These are phyloP conservation scores for Panorpa germanica DNA, from an alignment of 2,888 invertebrate genomes.

Conservation along the genomic window DNA sequence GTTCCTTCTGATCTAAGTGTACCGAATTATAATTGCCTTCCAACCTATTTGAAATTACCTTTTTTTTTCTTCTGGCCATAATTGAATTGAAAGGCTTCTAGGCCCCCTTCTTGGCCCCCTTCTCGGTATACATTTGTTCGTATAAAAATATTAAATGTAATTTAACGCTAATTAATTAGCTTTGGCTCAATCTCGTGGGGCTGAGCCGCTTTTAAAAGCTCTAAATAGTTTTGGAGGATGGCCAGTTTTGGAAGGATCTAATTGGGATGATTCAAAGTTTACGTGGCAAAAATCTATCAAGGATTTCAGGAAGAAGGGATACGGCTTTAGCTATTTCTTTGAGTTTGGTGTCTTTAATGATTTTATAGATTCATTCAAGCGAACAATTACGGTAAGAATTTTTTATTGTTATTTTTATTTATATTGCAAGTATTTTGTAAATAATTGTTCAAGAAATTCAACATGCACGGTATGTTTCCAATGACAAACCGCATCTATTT, in stretches of 20 bases:
- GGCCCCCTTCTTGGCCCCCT: too few relatives aligned
- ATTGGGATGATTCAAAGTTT: constrained; percentile 53
- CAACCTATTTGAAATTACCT: too few relatives aligned
- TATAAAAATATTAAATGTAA: constrained; percentile 7
- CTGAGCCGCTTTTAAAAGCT: constrained; percentile 50
- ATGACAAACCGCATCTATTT: too few relatives aligned
- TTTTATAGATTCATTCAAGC: constrained; percentile 69
- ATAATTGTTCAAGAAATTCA: too few relatives aligned
- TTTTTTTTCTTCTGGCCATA: too few relatives aligned
- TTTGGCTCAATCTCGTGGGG: constrained; percentile 35
- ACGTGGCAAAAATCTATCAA: constrained; percentile 71
- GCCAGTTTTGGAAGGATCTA: constrained; percentile 69
- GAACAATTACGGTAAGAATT: constrained; percentile 64
- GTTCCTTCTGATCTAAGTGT: too few relatives aligned
- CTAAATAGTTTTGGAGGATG: constrained; percentile 73
- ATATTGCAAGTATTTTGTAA: too few relatives aligned
- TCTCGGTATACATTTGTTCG: too few relatives aligned
- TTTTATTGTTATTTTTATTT: neutral
- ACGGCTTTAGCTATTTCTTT: constrained; percentile 76
- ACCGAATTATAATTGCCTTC: too few relatives aligned
- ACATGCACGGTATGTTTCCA: too few relatives aligned
- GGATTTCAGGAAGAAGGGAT: constrained; percentile 59
- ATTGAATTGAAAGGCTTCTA: too few relatives aligned
- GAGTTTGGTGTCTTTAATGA: constrained; percentile 82
- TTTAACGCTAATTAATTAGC: constrained; percentile 57